Evolutionary conservation across 2,888 invertebrate species (phyloP), one percentile per base, ranked within the genome.

Genomic region (Terebella lapidaria): DNA sequence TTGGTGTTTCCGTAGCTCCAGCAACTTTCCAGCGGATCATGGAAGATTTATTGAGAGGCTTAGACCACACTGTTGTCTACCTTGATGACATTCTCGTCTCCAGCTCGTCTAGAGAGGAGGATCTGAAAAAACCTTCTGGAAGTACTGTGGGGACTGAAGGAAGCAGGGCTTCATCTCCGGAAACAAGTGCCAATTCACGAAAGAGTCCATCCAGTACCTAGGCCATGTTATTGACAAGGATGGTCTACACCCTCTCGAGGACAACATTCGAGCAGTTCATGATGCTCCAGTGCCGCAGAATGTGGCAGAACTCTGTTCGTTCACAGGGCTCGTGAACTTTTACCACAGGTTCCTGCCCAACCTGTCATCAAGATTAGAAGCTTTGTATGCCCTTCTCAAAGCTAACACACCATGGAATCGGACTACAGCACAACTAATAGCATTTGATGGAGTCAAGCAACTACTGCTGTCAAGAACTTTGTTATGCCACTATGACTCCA

Each of bases 1-100:
- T 22, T 54, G 58, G 2, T 3, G 30, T 54, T n/a, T 2, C 24
- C n/a, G 53, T 35, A 25, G 35, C 54, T 5, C 30, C 47, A 22
- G 42, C 26, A 3, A 58, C 54, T 1, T 58, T 53, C 29, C 42
- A 58, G 25, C 5, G 26, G 26, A 35, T 35, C n/a, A 53, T 53
- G 24, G 53, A 53, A 4, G 26, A 22, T 15, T 4, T 53, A 15
- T 26, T 53, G 49, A 49, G 5, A 20, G 18, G 22, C 10, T 18
- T 49, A 10, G 18, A 15, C 49, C 10, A 49, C 20, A 10, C 5
- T 20, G 22, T 20, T 10, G 49, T 20, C 20, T 49, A 49, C 22
- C 27, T 53, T 4, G 53, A 53, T 26, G 27, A 53, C 20, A 53
- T 53, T 10, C 20, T 53, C 15, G 20, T 53, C 10, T 25, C 25